phyloP scores from a whole-genome alignment of 2,113 vertebrate species.

The Hyla sarda region DNA sequence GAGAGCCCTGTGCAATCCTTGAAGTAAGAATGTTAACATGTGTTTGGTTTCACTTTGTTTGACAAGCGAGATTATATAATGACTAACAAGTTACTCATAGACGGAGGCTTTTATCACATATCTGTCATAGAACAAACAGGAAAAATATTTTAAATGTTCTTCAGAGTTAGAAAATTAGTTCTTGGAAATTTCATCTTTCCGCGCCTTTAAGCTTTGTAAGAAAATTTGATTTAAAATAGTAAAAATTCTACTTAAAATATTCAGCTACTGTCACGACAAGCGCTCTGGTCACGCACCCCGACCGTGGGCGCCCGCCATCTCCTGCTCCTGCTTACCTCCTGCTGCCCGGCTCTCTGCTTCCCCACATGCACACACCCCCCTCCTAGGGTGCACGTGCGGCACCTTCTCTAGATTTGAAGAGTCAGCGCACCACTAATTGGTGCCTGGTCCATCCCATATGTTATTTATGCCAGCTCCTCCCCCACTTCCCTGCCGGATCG shows the following conservation, averaged over 20 bases:
- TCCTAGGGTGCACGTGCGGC: no score
- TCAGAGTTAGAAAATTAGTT: not conserved
- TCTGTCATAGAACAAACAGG: conserved; percentile 7
- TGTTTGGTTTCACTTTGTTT: conserved; percentile 21
- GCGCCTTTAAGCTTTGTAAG: not conserved
- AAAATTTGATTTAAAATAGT: not conserved
- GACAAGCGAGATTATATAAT: conserved; percentile 13
- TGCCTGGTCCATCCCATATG: no score
- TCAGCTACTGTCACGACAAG: no score
- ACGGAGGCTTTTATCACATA: not conserved
- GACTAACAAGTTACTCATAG: not conserved
- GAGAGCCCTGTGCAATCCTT: not conserved
- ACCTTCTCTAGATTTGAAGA: no score
- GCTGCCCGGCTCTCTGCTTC: no score
- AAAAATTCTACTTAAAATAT: not conserved
- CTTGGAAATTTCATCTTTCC: not conserved
- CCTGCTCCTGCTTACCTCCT: no score
- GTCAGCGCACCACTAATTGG: no score
- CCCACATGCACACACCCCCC: no score
- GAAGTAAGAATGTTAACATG: conserved; percentile 20
- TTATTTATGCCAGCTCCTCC: no score
- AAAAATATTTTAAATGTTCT: not conserved
- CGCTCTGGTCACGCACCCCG: no score
- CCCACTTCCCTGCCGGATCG: no score
- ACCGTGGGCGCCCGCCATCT: no score